phyloP scores from a whole-genome alignment of 30 jellyfish, hydroid and myxozoan genomes.

The Hydractinia echinata region DNA sequence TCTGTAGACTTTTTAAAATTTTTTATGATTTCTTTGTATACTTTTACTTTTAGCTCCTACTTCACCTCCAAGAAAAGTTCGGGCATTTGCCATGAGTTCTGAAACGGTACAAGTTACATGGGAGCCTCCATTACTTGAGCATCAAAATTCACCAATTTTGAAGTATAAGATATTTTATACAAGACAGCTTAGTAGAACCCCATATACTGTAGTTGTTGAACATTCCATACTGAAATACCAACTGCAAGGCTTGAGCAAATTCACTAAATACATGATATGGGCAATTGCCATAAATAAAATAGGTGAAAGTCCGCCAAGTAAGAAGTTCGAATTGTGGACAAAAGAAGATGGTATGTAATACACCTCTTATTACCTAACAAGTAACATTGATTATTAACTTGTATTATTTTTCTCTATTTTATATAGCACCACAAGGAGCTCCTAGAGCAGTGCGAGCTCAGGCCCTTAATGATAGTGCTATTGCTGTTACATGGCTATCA shows the following conservation, averaged over 20 bases:
- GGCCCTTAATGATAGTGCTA: slow-evolving; percentile 69
- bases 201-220: slow-evolving; percentile 50
- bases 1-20: no score
- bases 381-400: background rate
- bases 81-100: slow-evolving; percentile 84
- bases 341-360: slow-evolving; percentile 83
- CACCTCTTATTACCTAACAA: background rate
- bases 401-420: background rate
- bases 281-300: slow-evolving; percentile 56
- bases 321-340: slow-evolving; percentile 66
- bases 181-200: slow-evolving; percentile 54
- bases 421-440: slow-evolving; percentile 92
- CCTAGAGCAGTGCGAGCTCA: slow-evolving; percentile 80
- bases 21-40: background rate
- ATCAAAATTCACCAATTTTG: slow-evolving; percentile 64
- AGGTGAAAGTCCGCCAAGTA: slow-evolving; percentile 95
- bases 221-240: slow-evolving; percentile 45
- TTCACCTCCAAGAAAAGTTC: slow-evolving; percentile 87
- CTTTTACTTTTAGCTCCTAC: slow-evolving; percentile 61
- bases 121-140: slow-evolving; percentile 70
- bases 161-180: slow-evolving; percentile 78
- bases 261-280: slow-evolving; percentile 83
- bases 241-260: slow-evolving; percentile 82
- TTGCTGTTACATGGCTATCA: slow-evolving; percentile 83
- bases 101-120: slow-evolving; percentile 76